Base-by-base conservation (phyloP, 1,140 invertebrate genomes). In the Leguminivora glycinivorella region DNA sequence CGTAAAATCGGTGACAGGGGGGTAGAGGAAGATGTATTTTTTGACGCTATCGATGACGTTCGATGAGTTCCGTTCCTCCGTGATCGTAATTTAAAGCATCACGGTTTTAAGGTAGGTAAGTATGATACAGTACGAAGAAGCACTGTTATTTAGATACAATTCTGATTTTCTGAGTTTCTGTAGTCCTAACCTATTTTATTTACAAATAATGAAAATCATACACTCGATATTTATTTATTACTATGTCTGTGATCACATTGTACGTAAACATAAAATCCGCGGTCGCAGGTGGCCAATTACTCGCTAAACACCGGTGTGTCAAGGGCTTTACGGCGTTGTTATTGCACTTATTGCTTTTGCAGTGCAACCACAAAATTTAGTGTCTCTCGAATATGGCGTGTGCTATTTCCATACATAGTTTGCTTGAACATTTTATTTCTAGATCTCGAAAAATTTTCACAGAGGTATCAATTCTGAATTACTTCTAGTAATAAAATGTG, bases 1-100 rank as follows among this genome's bases (percentile, higher is more conserved):
- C 26, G 58, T 63, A 63, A 63, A 63, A 63, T 63, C 26, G n/a
- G 58, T 63, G 58, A 63, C 26, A 63, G 26, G 58, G 17, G n/a
- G 24, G 58, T 14, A 29, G 25, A 29, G 3, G 9, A 63, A 17
- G 47, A 19, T 22, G n/a, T 22, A 19, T 52, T 52, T 52, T 52
- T 22, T 19, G 47, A 22, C 40, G n/a, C 2, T 22, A 9, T 22
- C 47, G 47, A 52, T 52, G n/a, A 43, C n/a, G n/a, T 43, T 43
- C 40, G 40, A 43, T 43, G 40, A 43, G 17, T 43, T 17, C 14
- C 14, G 7, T 34, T 34, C 34, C 9, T 34, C 34, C 3, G 10
- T 38, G 34, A 14, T 38, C 40, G n/a, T 43, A 17, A 17, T 43
- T 43, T 43, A 43, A 2, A 43, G 6, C 1, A 10, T 43, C 9